Evolutionary conservation across 2,113 vertebrate genomes (phyloP).

Genomic region (Microcebus tavaratra): DNA sequence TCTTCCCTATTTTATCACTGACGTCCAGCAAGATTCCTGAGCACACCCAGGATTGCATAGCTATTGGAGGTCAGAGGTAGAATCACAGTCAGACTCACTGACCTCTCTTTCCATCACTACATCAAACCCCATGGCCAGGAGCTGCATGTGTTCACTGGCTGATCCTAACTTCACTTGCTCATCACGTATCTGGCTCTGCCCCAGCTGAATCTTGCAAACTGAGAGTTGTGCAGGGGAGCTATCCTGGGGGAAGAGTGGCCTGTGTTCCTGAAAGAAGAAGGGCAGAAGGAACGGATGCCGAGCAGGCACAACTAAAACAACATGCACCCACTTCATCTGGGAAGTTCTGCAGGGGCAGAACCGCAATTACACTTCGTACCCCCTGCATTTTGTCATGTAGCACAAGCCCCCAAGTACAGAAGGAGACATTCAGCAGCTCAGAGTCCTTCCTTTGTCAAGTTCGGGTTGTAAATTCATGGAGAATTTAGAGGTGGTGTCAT

Average conservation of each 20-base stretch:
- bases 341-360: fast-evolving
- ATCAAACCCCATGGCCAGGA: fast-evolving
- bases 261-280: background rate
- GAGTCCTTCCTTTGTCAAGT: slow-evolving; percentile 1
- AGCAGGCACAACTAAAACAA: fast-evolving
- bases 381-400: background rate
- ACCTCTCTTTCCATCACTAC: background rate
- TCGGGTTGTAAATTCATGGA: slow-evolving; percentile 41
- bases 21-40: fast-evolving
- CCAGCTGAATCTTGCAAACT: fast-evolving
- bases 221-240: fast-evolving
- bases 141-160: background rate
- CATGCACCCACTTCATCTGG: fast-evolving
- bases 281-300: fast-evolving
- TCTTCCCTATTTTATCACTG: background rate
- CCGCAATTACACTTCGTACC: fast-evolving
- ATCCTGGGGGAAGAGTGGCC: background rate
- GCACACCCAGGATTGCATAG: background rate
- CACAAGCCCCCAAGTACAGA: background rate
- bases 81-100: background rate
- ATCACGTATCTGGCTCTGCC: background rate
- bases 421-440: background rate
- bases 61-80: no score
- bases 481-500: slow-evolving; percentile 5
- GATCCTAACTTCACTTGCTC: background rate